A percentile compares a stretch with the other conserved stretches of the same genome.
phyloP scores from a whole-genome alignment of 2,888 invertebrate species.

The Salpingus planirostris region DNA sequence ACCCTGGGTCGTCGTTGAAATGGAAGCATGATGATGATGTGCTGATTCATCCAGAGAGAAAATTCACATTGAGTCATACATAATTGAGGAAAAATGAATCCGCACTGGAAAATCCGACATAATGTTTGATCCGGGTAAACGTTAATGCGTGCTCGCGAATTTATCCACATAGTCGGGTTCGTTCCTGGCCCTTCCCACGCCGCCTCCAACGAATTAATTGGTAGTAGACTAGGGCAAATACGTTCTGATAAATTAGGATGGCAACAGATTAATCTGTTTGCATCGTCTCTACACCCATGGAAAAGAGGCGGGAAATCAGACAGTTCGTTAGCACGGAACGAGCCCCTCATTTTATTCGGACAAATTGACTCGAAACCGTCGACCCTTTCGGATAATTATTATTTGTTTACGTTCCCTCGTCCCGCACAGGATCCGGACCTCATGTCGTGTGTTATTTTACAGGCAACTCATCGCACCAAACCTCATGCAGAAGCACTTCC shows the following conservation, averaged over 20 bases:
- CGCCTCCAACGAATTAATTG: slow-evolving; percentile 26
- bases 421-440: too few relatives aligned
- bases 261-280: slow-evolving; percentile 23
- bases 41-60: too few relatives aligned
- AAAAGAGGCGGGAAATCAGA: slow-evolving; percentile 12
- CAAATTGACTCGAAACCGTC: slow-evolving; percentile 12
- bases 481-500: slow-evolving; percentile 82
- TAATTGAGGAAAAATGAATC: background rate
- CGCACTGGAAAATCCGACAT: background rate
- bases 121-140: background rate
- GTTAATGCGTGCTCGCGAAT: slow-evolving; percentile 5
- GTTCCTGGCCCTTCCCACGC: slow-evolving; percentile 3
- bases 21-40: too few relatives aligned
- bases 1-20: too few relatives aligned
- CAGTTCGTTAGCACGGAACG: slow-evolving; percentile 12
- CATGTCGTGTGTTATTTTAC: too few relatives aligned
- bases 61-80: too few relatives aligned
- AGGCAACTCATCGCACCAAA: slow-evolving; percentile 92
- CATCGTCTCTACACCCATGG: slow-evolving; percentile 6
- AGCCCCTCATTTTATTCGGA: too few relatives aligned
- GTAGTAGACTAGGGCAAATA: slow-evolving; percentile 23
- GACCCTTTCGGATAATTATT: too few relatives aligned
- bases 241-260: slow-evolving; percentile 22
- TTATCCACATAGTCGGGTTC: slow-evolving; percentile 2
- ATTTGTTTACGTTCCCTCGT: too few relatives aligned